Evolutionary conservation across 2,888 invertebrate species (phyloP).

Genomic region (Labia minor): DNA sequence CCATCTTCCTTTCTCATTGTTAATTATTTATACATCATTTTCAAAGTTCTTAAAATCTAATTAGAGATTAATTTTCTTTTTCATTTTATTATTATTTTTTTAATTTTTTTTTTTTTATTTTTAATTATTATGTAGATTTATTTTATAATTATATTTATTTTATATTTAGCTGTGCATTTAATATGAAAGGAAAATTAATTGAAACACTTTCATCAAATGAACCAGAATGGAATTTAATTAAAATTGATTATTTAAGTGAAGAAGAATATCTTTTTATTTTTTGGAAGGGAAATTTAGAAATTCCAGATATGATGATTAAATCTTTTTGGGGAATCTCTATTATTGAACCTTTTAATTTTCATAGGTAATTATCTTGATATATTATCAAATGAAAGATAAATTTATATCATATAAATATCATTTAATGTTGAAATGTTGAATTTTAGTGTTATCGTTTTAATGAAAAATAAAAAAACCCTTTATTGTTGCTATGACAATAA

Average conservation of each 20-base stretch:
- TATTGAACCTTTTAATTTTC: constrained; percentile 47
- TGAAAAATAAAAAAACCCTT: constrained; percentile 51
- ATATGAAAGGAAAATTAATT: constrained; percentile 63
- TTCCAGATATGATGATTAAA: constrained; percentile 57
- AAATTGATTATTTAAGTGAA: constrained; percentile 59
- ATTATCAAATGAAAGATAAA: neutral
- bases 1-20: too few species aligned
- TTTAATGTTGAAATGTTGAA: constrained; percentile 19
- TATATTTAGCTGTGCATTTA: constrained; percentile 46
- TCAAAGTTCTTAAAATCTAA: too few species aligned
- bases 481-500: constrained; percentile 59
- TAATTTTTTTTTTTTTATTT: too few species aligned
- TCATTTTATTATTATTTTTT: too few species aligned
- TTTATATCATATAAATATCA: neutral
- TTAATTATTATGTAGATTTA: too few species aligned
- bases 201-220: constrained; percentile 46
- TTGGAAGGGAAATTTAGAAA: constrained; percentile 74
- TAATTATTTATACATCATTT: too few species aligned
- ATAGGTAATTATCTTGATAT: constrained; percentile 37
- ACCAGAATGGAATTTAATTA: constrained; percentile 60
- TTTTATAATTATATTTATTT: neutral
- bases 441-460: constrained; percentile 54
- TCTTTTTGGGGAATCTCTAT: constrained; percentile 45
- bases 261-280: constrained; percentile 60
- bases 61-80: too few species aligned